Base-by-base conservation (phyloP, 2,113 vertebrate genomes). In the Varanus salvator region DNA sequence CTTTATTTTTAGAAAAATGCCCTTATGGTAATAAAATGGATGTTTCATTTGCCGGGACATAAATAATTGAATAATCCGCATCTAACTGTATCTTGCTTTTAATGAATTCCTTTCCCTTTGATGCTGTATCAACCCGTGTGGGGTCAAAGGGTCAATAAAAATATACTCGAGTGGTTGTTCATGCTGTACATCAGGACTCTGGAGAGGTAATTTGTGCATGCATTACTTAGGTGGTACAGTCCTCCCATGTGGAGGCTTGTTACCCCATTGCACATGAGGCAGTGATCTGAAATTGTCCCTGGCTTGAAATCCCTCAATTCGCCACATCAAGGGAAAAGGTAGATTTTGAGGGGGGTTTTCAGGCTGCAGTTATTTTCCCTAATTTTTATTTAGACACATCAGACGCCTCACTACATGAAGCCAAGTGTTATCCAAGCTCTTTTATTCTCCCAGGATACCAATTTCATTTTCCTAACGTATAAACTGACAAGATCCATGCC, bases 21-120 rank as follows among this genome's bases (percentile, higher is more conserved):
- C 17, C 75, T 21, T 2, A 44, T 8, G n/a, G 15, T 38, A 34
- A 86, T 66, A 66, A 31, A 34, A 21, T n/a, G 68, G 3, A 31
- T 27, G 11, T 81, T 19, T 81, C 14, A 29, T 71, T 66, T 50
- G 29, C 1, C 5, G 21, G 3, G 25, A 80, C 29, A 48, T 48
- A 27, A 87, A 91, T 84, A 91, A 72, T 52, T 60, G 50, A 84
- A 91, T 44, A 87, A 91, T 86, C 84, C 34, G 77, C 31, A n/a
- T 60, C 29, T 34, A 34, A 23, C 29, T 80, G 83, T 71, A 71
- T 66, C 60, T 52, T 90, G 88, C 1, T 87, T 88, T 71, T 69
- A 60, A 86, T 88, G 27, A 11, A 8, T 88, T 57, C 0, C 57
- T 68, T 52, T 87, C 86, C 52, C 50, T 31, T 81, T 90, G 52